Evolutionary conservation across 2,113 vertebrate genomes (phyloP), one percentile per base, ranked within the genome.

Genomic region (Thymallus thymallus): DNA sequence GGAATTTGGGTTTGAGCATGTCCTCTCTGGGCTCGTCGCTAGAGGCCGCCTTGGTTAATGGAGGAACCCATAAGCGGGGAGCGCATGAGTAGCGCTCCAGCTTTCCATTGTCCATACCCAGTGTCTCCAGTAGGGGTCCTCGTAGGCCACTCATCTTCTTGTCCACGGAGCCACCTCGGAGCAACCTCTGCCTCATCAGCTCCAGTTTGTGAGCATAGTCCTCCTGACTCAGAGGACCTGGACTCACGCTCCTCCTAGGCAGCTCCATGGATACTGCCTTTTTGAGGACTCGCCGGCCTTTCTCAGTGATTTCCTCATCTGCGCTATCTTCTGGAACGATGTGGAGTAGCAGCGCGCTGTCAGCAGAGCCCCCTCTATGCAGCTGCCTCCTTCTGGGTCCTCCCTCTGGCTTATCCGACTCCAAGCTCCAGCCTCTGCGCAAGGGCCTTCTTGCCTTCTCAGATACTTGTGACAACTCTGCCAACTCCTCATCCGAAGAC

Each of bases 71-170:
- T 48, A 94, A 20, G 5, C 94, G 89, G 10, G 90, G 85, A 0
- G 91, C 90, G 0, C 93, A 85, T 45, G 85, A 77, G 22, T 86
- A 90, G 20, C 91, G 88, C 68, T 94, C 93, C 60, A 89, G 83
- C 73, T 94, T 95, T 76, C 94, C 94, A 35, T 96, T 94, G 5
- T 92, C 84, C 61, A 94, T 91, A 0, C 95, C 95, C 62, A 98
- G 87, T 10, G 95, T 98, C 89, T 99, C 98, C 84, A 99, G 82
- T 55, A 99, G 89, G 18, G 98, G 98, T 1, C 97, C 98, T 67
- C 98, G 90, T 23, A 99, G 90, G 75, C 98, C 97, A 1, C 98
- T 98, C 92, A 99, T 93, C 80, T 97, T 98, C 79, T 95, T 92
- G 2, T 98, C 96, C 55, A 93, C 94, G 0, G 95, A 88, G 46